A percentile compares a stretch with the other conserved stretches of the same genome.
Conservation (phyloP, 2,888 invertebrate genomes). For the Lomographa bimaculata region DNA sequence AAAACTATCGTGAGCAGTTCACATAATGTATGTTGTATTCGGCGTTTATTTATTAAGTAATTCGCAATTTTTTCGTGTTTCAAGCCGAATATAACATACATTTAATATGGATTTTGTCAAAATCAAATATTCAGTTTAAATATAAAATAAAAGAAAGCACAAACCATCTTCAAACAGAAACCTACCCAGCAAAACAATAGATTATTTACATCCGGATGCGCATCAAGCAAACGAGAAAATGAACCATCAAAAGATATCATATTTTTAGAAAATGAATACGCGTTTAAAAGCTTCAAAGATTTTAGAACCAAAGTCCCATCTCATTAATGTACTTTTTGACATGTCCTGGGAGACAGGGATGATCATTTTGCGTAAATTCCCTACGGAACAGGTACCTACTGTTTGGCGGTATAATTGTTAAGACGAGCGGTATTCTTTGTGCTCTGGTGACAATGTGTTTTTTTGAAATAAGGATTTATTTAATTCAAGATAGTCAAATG, state of each 20-base stretch:
- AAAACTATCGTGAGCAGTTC: no score
- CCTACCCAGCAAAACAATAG: neutral
- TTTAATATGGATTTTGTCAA: no score
- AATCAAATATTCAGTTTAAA: no score
- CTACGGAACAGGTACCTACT: slow-evolving; percentile 49
- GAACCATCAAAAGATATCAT: no score
- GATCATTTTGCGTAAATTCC: slow-evolving; percentile 73
- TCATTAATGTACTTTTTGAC: slow-evolving; percentile 66
- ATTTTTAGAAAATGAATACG: slow-evolving; percentile 20
- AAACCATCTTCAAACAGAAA: neutral
- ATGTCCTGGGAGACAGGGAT: slow-evolving; percentile 40
- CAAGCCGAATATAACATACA: no score
- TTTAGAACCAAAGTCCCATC: slow-evolving; percentile 60
- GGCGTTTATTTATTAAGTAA: no score
- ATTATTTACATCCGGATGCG: slow-evolving; percentile 1
- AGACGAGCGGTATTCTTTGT: slow-evolving; percentile 55
- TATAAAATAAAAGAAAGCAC: no score
- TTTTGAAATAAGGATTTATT: no score
- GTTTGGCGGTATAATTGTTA: slow-evolving; percentile 60
- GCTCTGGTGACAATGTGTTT: slow-evolving; percentile 37
- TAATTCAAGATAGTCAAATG: no score
- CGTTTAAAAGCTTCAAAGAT: slow-evolving; percentile 39
- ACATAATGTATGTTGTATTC: no score
- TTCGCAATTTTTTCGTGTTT: no score
- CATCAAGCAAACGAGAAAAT: slow-evolving; percentile 22